A percentile compares a stretch with the other conserved stretches of the same genome.
These are phyloP conservation scores for Lepus townsendii DNA, from an alignment of 2,797 vertebrate species.

Conservation along the genomic window DNA sequence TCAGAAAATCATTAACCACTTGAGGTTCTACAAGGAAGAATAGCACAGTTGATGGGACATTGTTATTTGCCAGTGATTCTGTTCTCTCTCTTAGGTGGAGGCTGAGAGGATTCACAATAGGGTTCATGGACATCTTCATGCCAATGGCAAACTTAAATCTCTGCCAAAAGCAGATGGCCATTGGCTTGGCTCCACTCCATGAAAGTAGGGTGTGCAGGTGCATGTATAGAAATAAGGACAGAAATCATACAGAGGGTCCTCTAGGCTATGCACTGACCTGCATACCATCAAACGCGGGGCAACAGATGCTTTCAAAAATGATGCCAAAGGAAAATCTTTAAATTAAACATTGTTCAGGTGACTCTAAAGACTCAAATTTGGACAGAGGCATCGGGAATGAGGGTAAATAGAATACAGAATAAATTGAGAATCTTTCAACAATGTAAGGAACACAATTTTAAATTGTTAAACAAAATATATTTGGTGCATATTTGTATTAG, in stretches of 20 bases:
- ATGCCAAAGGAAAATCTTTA: conserved; percentile 77
- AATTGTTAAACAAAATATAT: neutral
- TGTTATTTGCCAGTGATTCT: conserved; percentile 3
- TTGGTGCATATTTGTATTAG: neutral
- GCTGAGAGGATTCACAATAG: neutral
- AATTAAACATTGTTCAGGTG: conserved; percentile 70
- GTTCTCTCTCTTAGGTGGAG: neutral
- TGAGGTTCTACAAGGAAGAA: conserved; percentile 56
- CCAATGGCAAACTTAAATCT: conserved; percentile 63
- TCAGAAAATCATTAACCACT: conserved; percentile 54
- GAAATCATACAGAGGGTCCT: conserved; percentile 78
- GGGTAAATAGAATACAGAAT: neutral
- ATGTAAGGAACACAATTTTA: neutral
- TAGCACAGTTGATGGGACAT: neutral
- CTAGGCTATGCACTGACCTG: conserved; percentile 67
- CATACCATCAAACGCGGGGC: conserved; percentile 67
- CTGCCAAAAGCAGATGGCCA: conserved; percentile 65
- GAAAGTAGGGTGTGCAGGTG: conserved; percentile 72
- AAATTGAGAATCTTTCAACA: neutral
- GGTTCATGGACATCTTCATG: conserved; percentile 66
- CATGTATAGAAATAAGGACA: conserved; percentile 71
- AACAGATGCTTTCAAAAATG: conserved; percentile 80
- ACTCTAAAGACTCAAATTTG: conserved; percentile 77
- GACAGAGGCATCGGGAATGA: conserved; percentile 58
- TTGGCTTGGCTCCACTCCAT: conserved; percentile 72